A percentile compares a stretch with the other conserved stretches of the same genome.
Conservation (phyloP, 1,140 invertebrate genomes). For the Hestina assimilis region DNA sequence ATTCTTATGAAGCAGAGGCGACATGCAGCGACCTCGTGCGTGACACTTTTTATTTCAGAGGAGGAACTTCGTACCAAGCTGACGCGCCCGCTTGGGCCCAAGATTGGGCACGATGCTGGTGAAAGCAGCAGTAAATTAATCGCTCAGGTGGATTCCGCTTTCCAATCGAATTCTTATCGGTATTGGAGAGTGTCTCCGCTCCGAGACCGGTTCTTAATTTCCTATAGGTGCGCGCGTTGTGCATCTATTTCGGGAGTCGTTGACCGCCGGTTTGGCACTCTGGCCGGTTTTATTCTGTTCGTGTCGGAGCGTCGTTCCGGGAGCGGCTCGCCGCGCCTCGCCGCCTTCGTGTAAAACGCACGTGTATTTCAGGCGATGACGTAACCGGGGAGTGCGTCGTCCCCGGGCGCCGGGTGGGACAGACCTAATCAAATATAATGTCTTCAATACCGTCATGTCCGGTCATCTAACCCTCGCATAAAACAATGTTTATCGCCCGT, state of each 20-base stretch:
- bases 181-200: constrained; percentile 50
- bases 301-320: constrained; percentile 19
- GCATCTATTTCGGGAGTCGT: constrained; percentile 76
- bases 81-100: constrained; percentile 5
- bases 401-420: constrained; percentile 25
- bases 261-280: constrained; percentile 68
- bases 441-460: neutral
- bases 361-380: constrained; percentile 60
- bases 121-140: constrained; percentile 63
- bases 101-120: constrained; percentile 27
- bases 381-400: constrained; percentile 45
- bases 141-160: constrained; percentile 66
- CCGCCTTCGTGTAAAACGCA: constrained; percentile 28
- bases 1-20: constrained; percentile 7
- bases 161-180: constrained; percentile 69
- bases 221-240: constrained; percentile 62
- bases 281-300: constrained; percentile 52
- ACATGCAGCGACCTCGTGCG: constrained; percentile 16
- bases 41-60: neutral
- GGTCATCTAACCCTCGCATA: constrained; percentile 35
- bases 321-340: constrained; percentile 34
- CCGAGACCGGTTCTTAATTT: constrained; percentile 68
- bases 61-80: neutral
- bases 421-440: constrained; percentile 3
- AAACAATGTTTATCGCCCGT: constrained; percentile 45